Evolutionary conservation across 2,113 vertebrate species (phyloP), one percentile per base, ranked within the genome.

Genomic region (Tetrao urogallus): DNA sequence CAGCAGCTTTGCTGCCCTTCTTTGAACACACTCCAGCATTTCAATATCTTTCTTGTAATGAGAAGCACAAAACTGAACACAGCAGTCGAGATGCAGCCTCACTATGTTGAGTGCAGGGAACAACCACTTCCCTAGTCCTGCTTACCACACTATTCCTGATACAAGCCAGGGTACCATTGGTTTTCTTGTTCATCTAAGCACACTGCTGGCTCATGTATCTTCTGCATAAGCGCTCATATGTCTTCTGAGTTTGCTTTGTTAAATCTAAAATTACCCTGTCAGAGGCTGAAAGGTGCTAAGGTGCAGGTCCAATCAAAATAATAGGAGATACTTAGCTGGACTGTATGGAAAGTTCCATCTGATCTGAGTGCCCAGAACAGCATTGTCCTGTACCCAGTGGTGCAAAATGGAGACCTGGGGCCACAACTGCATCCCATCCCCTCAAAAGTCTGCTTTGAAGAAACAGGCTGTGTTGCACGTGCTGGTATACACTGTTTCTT

Each of bases 161-260:
- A 56, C 54, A 30, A 56, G 28, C 28, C 54, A 56, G 27, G 54
- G 28, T 28, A 30, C 28, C 15, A 6, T 30, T 56, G 27, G 8
- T 15, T 30, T 56, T 30, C 54, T 30, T 56, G 54, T 28, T 14
- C 54, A 56, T 30, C 28, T 30, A 30, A 30, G 28, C 28, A 56
- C 28, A 30, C 54, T 56, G 54, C 54, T 56, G 28, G 54, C 54
- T 56, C 14, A 30, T 56, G 11, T 56, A 56, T 56, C 3, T 4
- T 3, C 28, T 58, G 36, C 0, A 0, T 27, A 47, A 54, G 25
- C 10, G 11, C 19, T 3, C 1, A 3, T 2, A 4, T 45, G 82
- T 48, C 2, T 22, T 54, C 25, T 54, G 25, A 57, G 22, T 28
- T 66, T 82, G 34, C 32, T 11, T 27, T 50, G 27, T 16, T 38